These are phyloP conservation scores for Podarcis muralis DNA, from an alignment of 2,113 vertebrate genomes.

Conservation along the genomic window DNA sequence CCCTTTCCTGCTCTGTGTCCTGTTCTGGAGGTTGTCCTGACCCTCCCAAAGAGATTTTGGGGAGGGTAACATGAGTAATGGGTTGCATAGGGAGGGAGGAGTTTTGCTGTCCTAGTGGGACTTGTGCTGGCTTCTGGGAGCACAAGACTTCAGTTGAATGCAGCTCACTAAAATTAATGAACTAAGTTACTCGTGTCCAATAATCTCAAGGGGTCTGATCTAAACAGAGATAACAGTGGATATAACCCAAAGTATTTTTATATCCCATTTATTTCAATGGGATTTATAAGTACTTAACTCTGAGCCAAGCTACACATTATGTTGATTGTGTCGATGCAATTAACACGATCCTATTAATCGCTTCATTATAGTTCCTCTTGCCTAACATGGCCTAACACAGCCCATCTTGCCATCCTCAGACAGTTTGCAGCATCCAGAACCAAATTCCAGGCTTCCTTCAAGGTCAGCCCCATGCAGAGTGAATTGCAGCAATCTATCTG, in stretches of 20 bases:
- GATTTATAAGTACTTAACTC: background rate
- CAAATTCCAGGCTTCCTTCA: background rate
- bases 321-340: background rate
- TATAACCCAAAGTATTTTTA: background rate
- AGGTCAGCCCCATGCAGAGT: background rate
- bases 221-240: background rate
- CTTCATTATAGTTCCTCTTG: background rate
- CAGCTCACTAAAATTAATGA: background rate
- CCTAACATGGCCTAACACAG: too few species aligned
- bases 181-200: background rate
- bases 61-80: too few species aligned
- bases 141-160: too few species aligned
- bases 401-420: too few species aligned
- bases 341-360: background rate
- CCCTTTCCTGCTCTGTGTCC: background rate
- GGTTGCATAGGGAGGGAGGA: too few species aligned
- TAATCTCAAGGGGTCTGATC: too few species aligned
- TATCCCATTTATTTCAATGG: background rate
- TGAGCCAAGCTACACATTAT: background rate
- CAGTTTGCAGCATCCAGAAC: background rate
- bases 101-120: too few species aligned
- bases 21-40: too few species aligned
- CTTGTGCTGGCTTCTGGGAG: too few species aligned
- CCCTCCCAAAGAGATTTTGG: too few species aligned
- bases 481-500: background rate